phyloP scores from a whole-genome alignment of 1,140 invertebrate species.

The Rhyzopertha dominica region DNA sequence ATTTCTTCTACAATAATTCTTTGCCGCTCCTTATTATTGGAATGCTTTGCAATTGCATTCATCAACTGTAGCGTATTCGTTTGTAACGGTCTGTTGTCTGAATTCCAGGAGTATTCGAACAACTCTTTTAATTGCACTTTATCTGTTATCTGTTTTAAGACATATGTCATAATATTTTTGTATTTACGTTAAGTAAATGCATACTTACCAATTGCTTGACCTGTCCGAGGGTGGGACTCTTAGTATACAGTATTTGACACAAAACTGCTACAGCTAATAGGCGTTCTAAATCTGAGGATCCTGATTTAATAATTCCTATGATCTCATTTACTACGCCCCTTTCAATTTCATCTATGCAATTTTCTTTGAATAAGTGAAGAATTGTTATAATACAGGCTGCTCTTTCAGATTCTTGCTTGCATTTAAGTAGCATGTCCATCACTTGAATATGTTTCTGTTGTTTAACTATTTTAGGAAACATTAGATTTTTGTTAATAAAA shows the following conservation, averaged over 20 bases:
- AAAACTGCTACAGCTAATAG: slow-evolving; percentile 13
- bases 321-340: slow-evolving; percentile 3
- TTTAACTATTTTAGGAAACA: slow-evolving; percentile 3
- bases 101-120: slow-evolving; percentile 1
- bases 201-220: slow-evolving; percentile 13
- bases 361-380: slow-evolving; percentile 9
- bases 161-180: background rate
- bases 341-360: slow-evolving; percentile 2
- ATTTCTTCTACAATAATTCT: slow-evolving; percentile 7
- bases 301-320: slow-evolving; percentile 9
- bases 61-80: slow-evolving; percentile 10
- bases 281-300: background rate
- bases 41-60: slow-evolving; percentile 11
- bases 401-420: slow-evolving; percentile 10
- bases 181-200: background rate
- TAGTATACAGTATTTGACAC: slow-evolving; percentile 15
- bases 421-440: too few species aligned
- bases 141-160: background rate
- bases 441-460: slow-evolving; percentile 3
- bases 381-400: slow-evolving; percentile 8
- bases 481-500: background rate
- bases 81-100: slow-evolving; percentile 3
- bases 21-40: slow-evolving; percentile 6
- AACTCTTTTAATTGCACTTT: slow-evolving; percentile 1
- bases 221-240: background rate